Evolutionary conservation across 2,888 invertebrate genomes (phyloP).

Genomic region (Orthosia cruda): DNA sequence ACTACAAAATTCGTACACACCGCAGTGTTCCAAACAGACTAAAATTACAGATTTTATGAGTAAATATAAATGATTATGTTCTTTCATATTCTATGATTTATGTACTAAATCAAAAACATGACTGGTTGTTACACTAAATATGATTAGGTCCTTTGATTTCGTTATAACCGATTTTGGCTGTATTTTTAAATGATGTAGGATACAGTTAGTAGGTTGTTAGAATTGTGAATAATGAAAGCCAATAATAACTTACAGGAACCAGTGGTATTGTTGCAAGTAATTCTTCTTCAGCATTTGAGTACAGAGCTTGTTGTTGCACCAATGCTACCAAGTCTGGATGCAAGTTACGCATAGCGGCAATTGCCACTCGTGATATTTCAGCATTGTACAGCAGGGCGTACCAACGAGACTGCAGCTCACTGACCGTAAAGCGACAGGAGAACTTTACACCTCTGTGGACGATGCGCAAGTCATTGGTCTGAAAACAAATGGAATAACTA

Average conservation of each 20-base stretch:
- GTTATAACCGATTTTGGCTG: too few relatives aligned
- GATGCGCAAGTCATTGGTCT: constrained; percentile 95
- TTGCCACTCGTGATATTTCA: constrained; percentile 97
- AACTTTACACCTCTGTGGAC: constrained; percentile 98
- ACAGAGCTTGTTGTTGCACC: constrained; percentile 97
- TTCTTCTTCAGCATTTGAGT: constrained; percentile 97
- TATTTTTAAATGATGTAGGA: too few relatives aligned
- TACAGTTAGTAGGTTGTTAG: neutral
- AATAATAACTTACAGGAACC: constrained; percentile 74
- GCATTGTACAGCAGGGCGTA: constrained; percentile 98
- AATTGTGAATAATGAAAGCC: too few relatives aligned
- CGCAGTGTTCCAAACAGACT: too few relatives aligned
- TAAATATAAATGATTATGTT: too few relatives aligned
- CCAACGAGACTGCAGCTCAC: constrained; percentile 99
- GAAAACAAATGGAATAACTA: constrained; percentile 60
- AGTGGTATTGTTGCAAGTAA: constrained; percentile 96
- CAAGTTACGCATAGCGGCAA: constrained; percentile 98
- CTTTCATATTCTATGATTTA: too few relatives aligned
- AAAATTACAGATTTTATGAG: too few relatives aligned
- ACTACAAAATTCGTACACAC: too few relatives aligned
- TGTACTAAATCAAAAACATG: too few relatives aligned
- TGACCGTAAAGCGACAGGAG: constrained; percentile 98
- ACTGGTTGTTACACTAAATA: too few relatives aligned
- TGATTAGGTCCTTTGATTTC: too few relatives aligned
- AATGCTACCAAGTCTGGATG: constrained; percentile 97